Evolutionary conservation across 2,888 invertebrate species (phyloP).

Genomic region (Ormyrus thymus): DNA sequence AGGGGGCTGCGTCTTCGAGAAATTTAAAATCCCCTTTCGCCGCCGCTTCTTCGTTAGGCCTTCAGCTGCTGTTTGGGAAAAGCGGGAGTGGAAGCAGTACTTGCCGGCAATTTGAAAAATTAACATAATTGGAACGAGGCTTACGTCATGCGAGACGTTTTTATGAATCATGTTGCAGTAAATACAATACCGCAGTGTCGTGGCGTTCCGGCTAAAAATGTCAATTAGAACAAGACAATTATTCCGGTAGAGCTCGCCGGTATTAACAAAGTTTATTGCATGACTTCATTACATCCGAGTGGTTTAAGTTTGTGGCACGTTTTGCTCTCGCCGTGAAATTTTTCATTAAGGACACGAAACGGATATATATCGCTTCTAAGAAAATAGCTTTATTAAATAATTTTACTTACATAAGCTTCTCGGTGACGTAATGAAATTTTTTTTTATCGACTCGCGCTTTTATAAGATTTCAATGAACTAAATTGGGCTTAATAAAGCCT

Average conservation of each 20-base stretch:
- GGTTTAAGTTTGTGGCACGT: no score
- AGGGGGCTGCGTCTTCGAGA: not conserved
- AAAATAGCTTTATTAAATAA: no score
- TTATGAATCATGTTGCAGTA: slow-evolving; percentile 29
- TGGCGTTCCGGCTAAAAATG: slow-evolving; percentile 29
- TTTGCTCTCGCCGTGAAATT: no score
- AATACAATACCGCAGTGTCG: not conserved
- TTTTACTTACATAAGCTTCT: no score
- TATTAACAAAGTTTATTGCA: slow-evolving; percentile 5
- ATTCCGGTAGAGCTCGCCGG: slow-evolving; percentile 5
- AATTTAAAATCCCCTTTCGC: not conserved
- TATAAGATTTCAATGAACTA: no score
- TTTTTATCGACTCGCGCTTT: no score
- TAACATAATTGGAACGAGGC: slow-evolving; percentile 41
- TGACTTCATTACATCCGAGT: not conserved
- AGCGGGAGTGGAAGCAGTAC: not conserved
- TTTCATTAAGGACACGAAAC: no score
- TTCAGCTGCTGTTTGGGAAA: not conserved
- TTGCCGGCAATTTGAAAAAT: slow-evolving; percentile 29
- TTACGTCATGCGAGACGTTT: slow-evolving; percentile 21
- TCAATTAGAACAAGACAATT: slow-evolving; percentile 27
- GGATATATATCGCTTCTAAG: no score
- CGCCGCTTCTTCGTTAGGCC: not conserved
- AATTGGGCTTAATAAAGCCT: no score
- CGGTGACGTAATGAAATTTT: no score